Evolutionary conservation across 1,140 invertebrate species (phyloP), one percentile per base, ranked within the genome.

Genomic region (Hylaeus volcanicus): DNA sequence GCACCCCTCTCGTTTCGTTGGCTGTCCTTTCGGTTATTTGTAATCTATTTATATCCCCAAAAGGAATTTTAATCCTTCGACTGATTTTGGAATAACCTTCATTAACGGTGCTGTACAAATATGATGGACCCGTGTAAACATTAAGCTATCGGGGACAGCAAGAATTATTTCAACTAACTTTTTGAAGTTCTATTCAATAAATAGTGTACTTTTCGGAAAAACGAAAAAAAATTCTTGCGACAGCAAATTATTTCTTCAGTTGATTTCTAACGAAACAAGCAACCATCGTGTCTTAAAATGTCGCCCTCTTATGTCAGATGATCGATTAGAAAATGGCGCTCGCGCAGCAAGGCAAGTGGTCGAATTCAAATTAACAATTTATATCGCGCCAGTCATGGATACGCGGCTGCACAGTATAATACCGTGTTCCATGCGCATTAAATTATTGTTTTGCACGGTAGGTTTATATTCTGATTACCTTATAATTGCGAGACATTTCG

Each of bases 401-500:
- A 64, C 48, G 48, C 45, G 26, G 79, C 61, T 51, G 56, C 60
- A 39, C 11, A 26, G 51, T 56, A 69, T 71, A 73, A 77, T 81
- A 60, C 14, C 53, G 77, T 76, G 56, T 76, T 73, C 60, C 53
- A 77, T 68, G 61, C 71, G 83, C 83, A 74, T 82, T 71, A 74
- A 85, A 82, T 86, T 85, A 86, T 86, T 85, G 74, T 86, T 85
- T 82, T 85, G 51, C 79, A 78, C 66, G 70, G 70, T 61, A 65
- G 43, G 48, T 85, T 79, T 74, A 65, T 82, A 82, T 82, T 66
- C 83, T 63, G 79, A 82, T 85, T 85, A 82, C 60, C 75, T 85
- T 78, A 78, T 78, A 85, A 78, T 73, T 48, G 65, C 70, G 83
- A 85, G 83, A 86, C 61, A 66, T 82, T 60, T 51, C 78, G 48